Base-by-base conservation (phyloP, 2,797 vertebrate genomes). In the Enteromius viviparus region DNA sequence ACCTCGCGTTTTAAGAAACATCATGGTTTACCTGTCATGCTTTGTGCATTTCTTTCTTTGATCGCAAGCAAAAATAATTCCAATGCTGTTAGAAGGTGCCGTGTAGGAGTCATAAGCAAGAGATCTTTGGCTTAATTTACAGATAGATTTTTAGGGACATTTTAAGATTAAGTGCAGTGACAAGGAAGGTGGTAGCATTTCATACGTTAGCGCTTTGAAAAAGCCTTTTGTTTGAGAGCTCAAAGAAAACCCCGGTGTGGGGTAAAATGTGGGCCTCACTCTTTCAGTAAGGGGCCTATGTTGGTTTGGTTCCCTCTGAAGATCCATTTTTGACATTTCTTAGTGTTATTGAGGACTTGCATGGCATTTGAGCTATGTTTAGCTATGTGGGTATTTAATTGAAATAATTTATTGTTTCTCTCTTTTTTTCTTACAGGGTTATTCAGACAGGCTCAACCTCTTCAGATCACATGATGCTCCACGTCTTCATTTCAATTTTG, bases 1-100 rank as follows among this genome's bases (percentile, higher is more conserved):
- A 55, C 42, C 29, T 64, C 3, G n/a, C 29, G 51, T 71, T 76
- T 45, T 87, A 86, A 84, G 89, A 90, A 78, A 85, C 62, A 79
- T 1, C 64, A 66, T 82, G 70, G 65, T 75, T 86, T 84, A 74
- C 40, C 82, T 89, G 75, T 85, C 62, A 68, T 15, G n/a, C 40
- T 65, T 64, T 26, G 60, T 42, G 55, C 87, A 85, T 74, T 85
- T 86, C 77, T 87, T 60, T 37, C 79, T 80, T 76, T 88, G 80
- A 76, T 82, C 77, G 68, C 14, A 55, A 23, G 29, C 11, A 76
- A 45, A 62, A 76, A 23, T 76, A 21, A 55, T 78, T 69, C 60
- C 47, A 72, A 84, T 74, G 81, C 32, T 58, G 53, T 70, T 85
- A 68, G 75, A 68, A 85, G 76, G 80, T 55, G 65, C 40, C 1